Evolutionary conservation across 2,113 vertebrate species (phyloP).

Genomic region (Aepyceros melampus): DNA sequence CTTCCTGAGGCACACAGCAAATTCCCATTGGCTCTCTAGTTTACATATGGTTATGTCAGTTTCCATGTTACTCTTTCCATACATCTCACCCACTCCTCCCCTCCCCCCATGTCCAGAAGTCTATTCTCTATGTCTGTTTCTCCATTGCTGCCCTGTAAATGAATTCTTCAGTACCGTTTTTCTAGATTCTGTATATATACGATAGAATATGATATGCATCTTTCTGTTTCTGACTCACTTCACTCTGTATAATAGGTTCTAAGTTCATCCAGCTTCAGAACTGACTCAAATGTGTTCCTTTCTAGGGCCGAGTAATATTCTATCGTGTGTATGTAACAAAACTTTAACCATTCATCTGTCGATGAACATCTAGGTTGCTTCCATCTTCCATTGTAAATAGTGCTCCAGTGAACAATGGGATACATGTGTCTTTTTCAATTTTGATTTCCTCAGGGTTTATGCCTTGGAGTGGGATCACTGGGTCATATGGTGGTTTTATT

Average conservation of each 20-base stretch:
- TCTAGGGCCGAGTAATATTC: background rate
- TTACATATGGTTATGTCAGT: background rate
- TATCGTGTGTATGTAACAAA: background rate
- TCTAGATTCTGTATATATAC: background rate
- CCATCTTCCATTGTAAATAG: background rate
- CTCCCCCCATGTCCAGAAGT: background rate
- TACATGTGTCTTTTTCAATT: background rate
- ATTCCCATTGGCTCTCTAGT: background rate
- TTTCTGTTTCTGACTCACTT: background rate
- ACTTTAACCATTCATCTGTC: background rate
- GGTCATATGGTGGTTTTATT: background rate
- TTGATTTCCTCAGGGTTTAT: background rate
- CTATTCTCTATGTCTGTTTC: background rate
- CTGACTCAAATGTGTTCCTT: background rate
- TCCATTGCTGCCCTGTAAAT: background rate
- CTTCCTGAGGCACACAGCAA: background rate
- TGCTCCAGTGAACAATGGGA: background rate
- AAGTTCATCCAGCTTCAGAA: background rate
- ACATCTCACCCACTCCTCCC: background rate
- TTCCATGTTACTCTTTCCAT: background rate
- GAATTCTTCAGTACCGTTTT: background rate
- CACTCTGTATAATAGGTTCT: background rate
- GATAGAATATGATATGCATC: background rate
- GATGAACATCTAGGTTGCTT: background rate
- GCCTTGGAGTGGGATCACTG: background rate